These are phyloP conservation scores for Gymnocypris eckloni DNA, from an alignment of 2,797 vertebrate species.

Conservation along the genomic window DNA sequence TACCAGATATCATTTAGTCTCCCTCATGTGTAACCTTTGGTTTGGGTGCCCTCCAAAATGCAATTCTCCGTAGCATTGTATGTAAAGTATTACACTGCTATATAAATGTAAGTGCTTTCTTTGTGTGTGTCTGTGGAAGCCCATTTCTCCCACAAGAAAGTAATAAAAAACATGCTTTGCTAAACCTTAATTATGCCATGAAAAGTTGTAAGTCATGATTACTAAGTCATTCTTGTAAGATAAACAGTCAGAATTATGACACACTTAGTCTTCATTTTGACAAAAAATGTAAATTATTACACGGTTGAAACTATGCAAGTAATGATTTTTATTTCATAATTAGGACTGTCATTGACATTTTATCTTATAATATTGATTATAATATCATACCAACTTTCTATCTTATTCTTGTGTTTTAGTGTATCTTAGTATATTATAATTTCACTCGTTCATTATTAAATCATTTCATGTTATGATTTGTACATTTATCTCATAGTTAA, in stretches of 20 bases:
- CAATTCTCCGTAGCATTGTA: conserved; percentile 47
- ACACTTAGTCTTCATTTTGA: not conserved
- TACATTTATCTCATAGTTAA: not conserved
- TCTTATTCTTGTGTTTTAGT: not conserved
- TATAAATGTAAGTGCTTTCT: not conserved
- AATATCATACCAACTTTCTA: not conserved
- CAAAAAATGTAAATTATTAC: not conserved
- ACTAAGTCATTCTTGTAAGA: not conserved
- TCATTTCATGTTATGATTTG: not conserved
- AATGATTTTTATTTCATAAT: not conserved
- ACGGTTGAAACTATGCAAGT: not conserved
- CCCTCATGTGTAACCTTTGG: conserved; percentile 27
- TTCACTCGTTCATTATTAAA: not conserved
- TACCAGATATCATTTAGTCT: conserved; percentile 20
- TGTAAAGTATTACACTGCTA: conserved; percentile 19
- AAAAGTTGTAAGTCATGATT: not conserved
- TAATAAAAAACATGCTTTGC: not conserved
- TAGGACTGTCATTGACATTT: not conserved
- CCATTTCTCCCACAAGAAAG: not conserved
- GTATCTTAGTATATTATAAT: not conserved
- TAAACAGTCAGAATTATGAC: not conserved
- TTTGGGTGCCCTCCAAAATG: conserved; percentile 31
- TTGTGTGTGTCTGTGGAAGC: not conserved
- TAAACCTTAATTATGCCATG: not conserved
- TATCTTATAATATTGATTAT: not conserved